Evolutionary conservation across 2,113 vertebrate species (phyloP), one percentile per base, ranked within the genome.

Genomic region (Trinectes maculatus): DNA sequence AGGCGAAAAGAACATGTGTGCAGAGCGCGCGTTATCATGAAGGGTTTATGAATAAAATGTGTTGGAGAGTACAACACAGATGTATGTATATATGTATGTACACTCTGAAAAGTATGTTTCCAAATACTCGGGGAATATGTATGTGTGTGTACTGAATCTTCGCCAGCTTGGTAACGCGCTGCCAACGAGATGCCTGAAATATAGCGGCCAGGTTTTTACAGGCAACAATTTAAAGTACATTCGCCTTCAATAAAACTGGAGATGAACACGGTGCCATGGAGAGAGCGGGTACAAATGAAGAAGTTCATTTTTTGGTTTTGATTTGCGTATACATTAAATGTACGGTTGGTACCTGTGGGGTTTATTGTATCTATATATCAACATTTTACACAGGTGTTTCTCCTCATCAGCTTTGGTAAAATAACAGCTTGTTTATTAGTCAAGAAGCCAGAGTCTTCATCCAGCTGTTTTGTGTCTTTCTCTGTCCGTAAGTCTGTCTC

Each of bases 31-130:
- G 42, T 73, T 51, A 40, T 36, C 10, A 18, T 33, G 18, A 73
- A 56, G 8, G 33, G 28, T 74, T 81, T 62, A 70, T 0, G 51
- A 46, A 19, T 80, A 65, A 80, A 83, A 74, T 25, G 48, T 54
- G 22, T 13, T 54, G 42, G 52, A 19, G 0, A 48, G 11, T 21
- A 53, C 19, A 25, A 37, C 31, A 26, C 34, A 53, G 49, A 34
- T 33, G 6, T 24, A 31, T 42, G 1, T 9, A n/a, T n/a, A n/a
- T n/a, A n/a, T n/a, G n/a, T n/a, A n/a, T n/a, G n/a, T n/a, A n/a
- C n/a, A 11, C 26, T 63, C 63, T 64, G 1, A 36, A 7, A 39
- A 40, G 1, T 4, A 36, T 33, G 34, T 57, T 11, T 52, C 1
- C 6, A 8, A 61, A 44, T 22, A 51, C n/a, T n/a, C n/a, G n/a